Evolutionary conservation across 2,888 invertebrate species (phyloP), one percentile per base, ranked within the genome.

Genomic region (Sericinus montela): DNA sequence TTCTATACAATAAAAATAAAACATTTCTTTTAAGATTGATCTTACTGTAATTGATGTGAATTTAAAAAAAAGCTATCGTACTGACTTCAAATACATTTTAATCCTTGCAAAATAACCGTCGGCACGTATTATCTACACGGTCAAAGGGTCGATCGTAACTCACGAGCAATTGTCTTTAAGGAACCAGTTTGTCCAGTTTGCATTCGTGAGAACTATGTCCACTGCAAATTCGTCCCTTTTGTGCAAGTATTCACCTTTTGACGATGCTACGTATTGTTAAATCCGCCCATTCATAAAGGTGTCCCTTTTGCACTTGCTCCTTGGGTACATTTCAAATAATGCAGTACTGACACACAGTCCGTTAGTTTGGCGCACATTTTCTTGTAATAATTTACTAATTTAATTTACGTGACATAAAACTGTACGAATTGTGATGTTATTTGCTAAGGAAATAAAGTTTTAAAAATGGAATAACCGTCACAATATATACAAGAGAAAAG

Each of bases 151-250:
- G 72, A 72, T 71, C 73, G 75, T 53, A 53, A 51, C 48, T 55
- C 57, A 59, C 43, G 48, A 1, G 19, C 16, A 34, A 19, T 48
- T 48, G 48, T 45, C 32, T 32, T 4, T 49, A 51, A 59, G 57
- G 74, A 84, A 84, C 84, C 72, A 63, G 85, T 83, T 72, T 81
- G 79, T 84, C 85, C 81, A 77, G 79, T 76, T 78, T 37, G 29
- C 52, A 58, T 49, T 19, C 75, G 76, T 84, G 85, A 79, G 83
- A 85, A 85, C 69, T 63, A 64, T 78, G 78, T 75, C 81, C 80
- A 79, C 65, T 71, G 56, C 50, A 5, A 55, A 43, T 53, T 45
- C 30, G 56, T 56, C 61, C 60, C 59, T 50, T 23, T 9, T 44
- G 10, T n/a, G 3, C 23, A 29, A 49, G 48, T 49, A 43, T 49